Evolutionary conservation across 2,888 invertebrate genomes (phyloP), one percentile per base, ranked within the genome.

Genomic region (Lochmaea capreae): DNA sequence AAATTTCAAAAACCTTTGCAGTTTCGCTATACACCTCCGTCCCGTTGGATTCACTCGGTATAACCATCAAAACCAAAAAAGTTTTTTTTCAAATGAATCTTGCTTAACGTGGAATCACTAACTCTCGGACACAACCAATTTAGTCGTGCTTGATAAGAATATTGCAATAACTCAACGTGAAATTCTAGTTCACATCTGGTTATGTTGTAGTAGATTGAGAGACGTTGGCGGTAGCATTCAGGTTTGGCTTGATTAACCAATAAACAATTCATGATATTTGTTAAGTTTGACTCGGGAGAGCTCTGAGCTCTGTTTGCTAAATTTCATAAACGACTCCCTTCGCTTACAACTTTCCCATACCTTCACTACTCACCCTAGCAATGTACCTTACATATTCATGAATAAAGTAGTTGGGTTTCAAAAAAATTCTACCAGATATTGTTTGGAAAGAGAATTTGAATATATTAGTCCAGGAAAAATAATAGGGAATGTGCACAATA

Each of bases 191-290:
- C 16, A 52, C n/a, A 52, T 52, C 12, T 52, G 14, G 52, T 54
- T 46, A 0, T 46, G 46, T 46, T 10, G 54, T 10, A 18, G 54
- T 54, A 16, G 16, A 18, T 54, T 54, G 33, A 61, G n/a, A 39
- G 18, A 39, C 18, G 66, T 26, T 33, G 54, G n/a, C 16, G 5
- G 18, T 42, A 42, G 76, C 70, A 72, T 79, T 39, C 57, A 54
- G n/a, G 11, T 39, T 33, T 42, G 58, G 79, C 81, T 84, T 86
- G 87, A 87, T 87, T 86, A 86, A 87, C 83, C 82, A 81, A 84
- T 87, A 84, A 87, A 87, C 84, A 86, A 86, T 86, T 86, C 86
- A 87, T 86, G 85, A 84, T 84, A 83, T 86, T 86, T 86, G 85
- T 80, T 80, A 77, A 80, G 80, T 71, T 70, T 73, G 76, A 78